Conservation (phyloP, 2,113 vertebrate genomes). For the Micromys minutus region DNA sequence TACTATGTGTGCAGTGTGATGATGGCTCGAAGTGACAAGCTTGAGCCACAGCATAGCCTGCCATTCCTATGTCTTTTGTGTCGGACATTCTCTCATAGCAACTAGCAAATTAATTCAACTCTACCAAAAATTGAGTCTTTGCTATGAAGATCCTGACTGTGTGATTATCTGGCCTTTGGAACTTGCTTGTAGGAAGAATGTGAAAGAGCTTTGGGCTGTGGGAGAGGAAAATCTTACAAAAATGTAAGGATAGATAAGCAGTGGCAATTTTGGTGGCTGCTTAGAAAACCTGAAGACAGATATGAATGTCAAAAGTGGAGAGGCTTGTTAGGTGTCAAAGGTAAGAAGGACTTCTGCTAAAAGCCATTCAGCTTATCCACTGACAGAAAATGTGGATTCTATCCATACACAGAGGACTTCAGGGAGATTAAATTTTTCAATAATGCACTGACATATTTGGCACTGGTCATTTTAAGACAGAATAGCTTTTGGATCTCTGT, state of each 20-base stretch:
- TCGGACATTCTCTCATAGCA: too few species aligned
- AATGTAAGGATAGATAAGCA: not conserved
- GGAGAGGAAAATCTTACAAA: not conserved
- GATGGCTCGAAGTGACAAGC: not conserved
- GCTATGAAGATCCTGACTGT: not conserved
- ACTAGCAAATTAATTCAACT: not conserved
- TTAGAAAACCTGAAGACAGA: not conserved
- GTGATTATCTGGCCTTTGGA: not conserved
- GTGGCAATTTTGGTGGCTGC: not conserved
- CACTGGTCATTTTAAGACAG: not conserved
- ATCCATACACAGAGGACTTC: not conserved
- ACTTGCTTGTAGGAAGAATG: not conserved
- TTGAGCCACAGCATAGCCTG: not conserved
- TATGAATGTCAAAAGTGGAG: not conserved
- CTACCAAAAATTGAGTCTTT: not conserved
- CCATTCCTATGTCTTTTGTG: not conserved
- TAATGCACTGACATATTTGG: not conserved
- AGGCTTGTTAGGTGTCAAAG: not conserved
- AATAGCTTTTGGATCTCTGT: not conserved
- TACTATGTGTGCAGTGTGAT: not conserved
- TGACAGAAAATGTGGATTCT: not conserved
- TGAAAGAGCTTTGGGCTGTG: not conserved
- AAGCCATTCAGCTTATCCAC: not conserved
- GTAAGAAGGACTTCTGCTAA: not conserved
- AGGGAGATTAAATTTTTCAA: not conserved